Base-by-base conservation (phyloP, 2,113 vertebrate species). In the Epinephelus cyanopodus region DNA sequence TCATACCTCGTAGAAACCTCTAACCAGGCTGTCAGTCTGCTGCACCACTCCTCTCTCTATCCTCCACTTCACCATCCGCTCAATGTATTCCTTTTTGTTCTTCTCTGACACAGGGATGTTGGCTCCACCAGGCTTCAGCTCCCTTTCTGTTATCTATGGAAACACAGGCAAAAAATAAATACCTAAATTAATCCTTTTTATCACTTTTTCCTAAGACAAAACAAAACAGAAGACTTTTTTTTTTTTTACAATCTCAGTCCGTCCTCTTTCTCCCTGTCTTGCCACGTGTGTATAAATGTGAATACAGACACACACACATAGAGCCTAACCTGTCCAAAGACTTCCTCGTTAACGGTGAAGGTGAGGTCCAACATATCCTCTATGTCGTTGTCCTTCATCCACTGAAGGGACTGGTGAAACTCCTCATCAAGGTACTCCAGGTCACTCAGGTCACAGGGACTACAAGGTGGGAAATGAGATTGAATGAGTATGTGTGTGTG, bases 361-460 rank as follows among this genome's bases (percentile, higher is more conserved):
- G 97, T 98, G 83, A 98, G 97, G 86, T 98, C 97, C 69, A 98
- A 91, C 88, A 98, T 97, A 92, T 98, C 97, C 0, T 97, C 97
- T 70, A 98, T 98, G 81, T 98, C 97, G 5, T 98, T 98, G 93
- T 98, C 97, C 87, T 98, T 98, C 96, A 98, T 98, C 97, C 97
- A 98, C 87, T 98, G 97, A 58, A 98, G 94, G 74, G 97, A 98
- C 95, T 98, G 97, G 80, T 98, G 97, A 84, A 98, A 98, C 86
- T 98, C 97, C 83, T 98, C 97, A 0, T 98, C 97, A 3, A 98
- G 96, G 84, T 97, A 98, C 87, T 98, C 97, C 64, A 98, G 93
- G 87, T 98, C 97, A 91, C 97, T 98, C 92, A 98, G 93, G 83
- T 98, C 97, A 94, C 97, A 98, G 19, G 96, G 94, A 86, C 97